Conservation (phyloP, 2,888 invertebrate species). For the Clanis bilineata region DNA sequence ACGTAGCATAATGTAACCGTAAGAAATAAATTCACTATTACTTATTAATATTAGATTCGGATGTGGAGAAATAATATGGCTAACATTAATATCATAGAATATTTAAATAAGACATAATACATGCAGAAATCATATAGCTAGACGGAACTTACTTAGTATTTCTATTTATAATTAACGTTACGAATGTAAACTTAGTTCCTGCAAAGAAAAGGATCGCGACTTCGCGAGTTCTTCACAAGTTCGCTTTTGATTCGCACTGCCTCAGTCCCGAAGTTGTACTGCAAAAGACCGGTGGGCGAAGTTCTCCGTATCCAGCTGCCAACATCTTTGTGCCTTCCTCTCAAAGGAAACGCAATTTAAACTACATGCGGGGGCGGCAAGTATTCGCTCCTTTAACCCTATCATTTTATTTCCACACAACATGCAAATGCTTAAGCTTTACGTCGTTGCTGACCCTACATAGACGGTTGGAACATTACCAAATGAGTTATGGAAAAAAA, state of each 20-base stretch:
- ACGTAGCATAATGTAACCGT: too few relatives aligned
- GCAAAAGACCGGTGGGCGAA: slow-evolving; percentile 56
- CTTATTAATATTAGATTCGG: too few relatives aligned
- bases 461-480: not conserved
- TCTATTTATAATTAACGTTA: slow-evolving; percentile 24
- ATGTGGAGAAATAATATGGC: too few relatives aligned
- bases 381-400: slow-evolving; percentile 56
- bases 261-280: slow-evolving; percentile 48
- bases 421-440: slow-evolving; percentile 32
- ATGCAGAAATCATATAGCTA: too few relatives aligned
- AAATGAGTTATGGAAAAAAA: too few relatives aligned
- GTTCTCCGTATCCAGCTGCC: slow-evolving; percentile 51
- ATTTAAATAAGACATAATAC: too few relatives aligned
- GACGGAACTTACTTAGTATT: too few relatives aligned
- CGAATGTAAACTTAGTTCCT: slow-evolving; percentile 19
- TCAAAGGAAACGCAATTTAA: slow-evolving; percentile 74
- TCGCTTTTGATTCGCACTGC: slow-evolving; percentile 46
- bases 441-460: not conserved
- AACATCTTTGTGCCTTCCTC: slow-evolving; percentile 55
- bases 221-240: slow-evolving; percentile 34
- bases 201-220: slow-evolving; percentile 28
- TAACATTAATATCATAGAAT: too few relatives aligned
- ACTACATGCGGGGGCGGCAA: slow-evolving; percentile 68
- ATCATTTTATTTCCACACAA: slow-evolving; percentile 30
- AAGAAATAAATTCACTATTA: too few relatives aligned